Evolutionary conservation across 2,797 vertebrate genomes (phyloP).

Genomic region (Gallinago nigripennis): DNA sequence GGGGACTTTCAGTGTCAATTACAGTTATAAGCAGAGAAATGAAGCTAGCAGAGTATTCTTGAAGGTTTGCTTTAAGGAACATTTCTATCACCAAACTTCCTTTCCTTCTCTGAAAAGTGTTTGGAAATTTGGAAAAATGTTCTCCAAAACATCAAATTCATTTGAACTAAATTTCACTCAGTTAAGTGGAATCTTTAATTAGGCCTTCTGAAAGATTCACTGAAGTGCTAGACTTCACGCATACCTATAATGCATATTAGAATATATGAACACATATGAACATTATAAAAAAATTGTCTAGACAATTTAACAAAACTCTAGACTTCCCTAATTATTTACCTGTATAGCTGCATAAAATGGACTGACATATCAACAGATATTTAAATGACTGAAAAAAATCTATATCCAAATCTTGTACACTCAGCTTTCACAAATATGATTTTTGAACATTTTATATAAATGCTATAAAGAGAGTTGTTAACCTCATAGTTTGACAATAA

Average conservation of each 20-base stretch:
- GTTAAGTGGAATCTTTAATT: background rate
- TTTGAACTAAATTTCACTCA: background rate
- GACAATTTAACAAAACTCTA: too few relatives aligned
- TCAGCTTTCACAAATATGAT: background rate
- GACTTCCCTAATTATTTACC: background rate
- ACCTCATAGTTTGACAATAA: background rate
- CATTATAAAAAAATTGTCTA: background rate
- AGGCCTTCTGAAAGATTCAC: background rate
- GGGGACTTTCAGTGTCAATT: background rate
- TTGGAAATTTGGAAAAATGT: background rate
- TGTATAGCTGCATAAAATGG: background rate
- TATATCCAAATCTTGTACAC: background rate
- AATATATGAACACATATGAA: background rate
- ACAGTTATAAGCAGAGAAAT: background rate
- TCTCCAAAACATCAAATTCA: background rate
- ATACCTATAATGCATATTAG: background rate
- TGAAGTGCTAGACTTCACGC: background rate
- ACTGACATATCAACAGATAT: background rate
- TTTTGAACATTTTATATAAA: slow-evolving; percentile 2
- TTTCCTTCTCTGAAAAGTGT: background rate
- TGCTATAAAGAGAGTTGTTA: background rate
- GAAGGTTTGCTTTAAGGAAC: background rate
- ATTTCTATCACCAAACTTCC: background rate
- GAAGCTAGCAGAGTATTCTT: background rate
- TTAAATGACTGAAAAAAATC: background rate